Evolutionary conservation across 2,888 invertebrate genomes (phyloP), one percentile per base, ranked within the genome.

Genomic region (Zhuqinia jingwanae): DNA sequence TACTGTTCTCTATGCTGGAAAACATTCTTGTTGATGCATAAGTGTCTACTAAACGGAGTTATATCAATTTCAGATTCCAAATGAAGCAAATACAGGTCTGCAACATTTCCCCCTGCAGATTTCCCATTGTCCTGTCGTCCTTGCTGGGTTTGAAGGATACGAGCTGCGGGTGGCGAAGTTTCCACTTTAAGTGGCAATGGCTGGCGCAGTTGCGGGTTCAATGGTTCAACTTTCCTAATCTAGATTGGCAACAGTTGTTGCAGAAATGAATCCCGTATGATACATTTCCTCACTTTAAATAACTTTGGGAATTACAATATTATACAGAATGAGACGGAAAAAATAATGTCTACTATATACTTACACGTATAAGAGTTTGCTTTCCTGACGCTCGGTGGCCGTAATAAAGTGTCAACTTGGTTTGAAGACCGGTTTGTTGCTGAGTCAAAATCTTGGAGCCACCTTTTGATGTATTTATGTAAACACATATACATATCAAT

Each of bases 201-300:
- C 25, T 83, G 75, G 13, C 58, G 27, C 27, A 30, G 15, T 36
- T 36, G 36, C 1, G 73, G 58, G 60, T 6, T 30, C 50, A 83
- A 42, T 15, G 82, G 75, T 17, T 83, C 82, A 17, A 83, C 75
- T 65, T 83, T 83, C 15, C 82, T 60, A 45, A 83, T 58, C 82
- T 83, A 53, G 8, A 11, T 53, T 30, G 45, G 45, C 42, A 68
- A 68, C n/a, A 68, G 68, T 56, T 56, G 56, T 20, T 56, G 20
- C 17, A 56, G 2, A 56, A 56, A 13, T 13, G 3, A 20, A 20
- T 17, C n/a, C n/a, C n/a, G n/a, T n/a, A n/a, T n/a, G n/a, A n/a
- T n/a, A n/a, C n/a, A n/a, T n/a, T n/a, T n/a, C n/a, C n/a, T n/a
- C n/a, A n/a, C n/a, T n/a, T n/a, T 20, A 20, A 20, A 20, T 56